phyloP scores from a whole-genome alignment of 2,888 invertebrate genomes.

The Coelinius sp. region DNA sequence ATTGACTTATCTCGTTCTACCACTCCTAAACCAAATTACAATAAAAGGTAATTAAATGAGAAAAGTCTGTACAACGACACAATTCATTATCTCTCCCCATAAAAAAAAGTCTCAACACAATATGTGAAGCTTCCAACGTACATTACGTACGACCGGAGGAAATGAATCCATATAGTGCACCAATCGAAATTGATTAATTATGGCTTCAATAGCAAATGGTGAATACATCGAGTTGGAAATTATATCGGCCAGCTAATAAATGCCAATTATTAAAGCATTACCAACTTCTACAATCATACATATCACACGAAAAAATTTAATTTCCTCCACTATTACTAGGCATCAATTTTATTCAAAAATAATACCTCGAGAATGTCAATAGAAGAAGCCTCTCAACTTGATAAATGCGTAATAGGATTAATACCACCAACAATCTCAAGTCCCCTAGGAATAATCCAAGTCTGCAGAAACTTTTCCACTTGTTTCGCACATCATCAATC shows the following conservation, averaged over 20 bases:
- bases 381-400: slow-evolving; percentile 12
- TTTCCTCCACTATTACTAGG: too few relatives aligned
- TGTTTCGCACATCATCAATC: background rate
- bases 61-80: background rate
- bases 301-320: background rate
- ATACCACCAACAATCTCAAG: slow-evolving; percentile 1
- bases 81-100: background rate
- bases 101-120: background rate
- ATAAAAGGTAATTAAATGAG: background rate
- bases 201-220: slow-evolving; percentile 27
- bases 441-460: background rate
- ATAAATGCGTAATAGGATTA: slow-evolving; percentile 12
- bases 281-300: background rate
- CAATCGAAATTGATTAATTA: slow-evolving; percentile 25
- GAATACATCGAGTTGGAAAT: slow-evolving; percentile 12
- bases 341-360: background rate
- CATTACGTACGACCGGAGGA: slow-evolving; percentile 13
- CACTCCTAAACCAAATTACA: too few relatives aligned
- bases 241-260: slow-evolving; percentile 31
- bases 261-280: slow-evolving; percentile 4
- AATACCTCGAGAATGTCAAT: background rate
- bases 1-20: too few relatives aligned
- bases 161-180: slow-evolving; percentile 30
- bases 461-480: background rate
- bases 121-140: slow-evolving; percentile 17